Evolutionary conservation across 2,888 invertebrate genomes (phyloP), one percentile per base, ranked within the genome.

Genomic region (Monopis laevigella): DNA sequence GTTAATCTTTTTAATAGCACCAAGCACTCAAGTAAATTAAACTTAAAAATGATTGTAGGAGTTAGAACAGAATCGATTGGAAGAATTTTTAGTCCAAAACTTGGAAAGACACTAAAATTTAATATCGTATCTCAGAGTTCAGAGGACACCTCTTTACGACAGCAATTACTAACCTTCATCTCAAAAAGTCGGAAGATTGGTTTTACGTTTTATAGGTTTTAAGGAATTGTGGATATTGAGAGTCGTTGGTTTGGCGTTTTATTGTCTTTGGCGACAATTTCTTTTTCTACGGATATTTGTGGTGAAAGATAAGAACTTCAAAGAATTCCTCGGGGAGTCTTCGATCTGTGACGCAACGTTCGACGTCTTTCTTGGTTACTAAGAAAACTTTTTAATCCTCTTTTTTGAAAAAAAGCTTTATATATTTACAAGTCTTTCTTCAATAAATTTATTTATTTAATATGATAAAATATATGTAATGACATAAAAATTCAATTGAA

Each of bases 101-200:
- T 72, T 63, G 60, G 50, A 28, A 50, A 56, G 56, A 61, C 58
- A 68, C 62, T 75, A 71, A 77, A 77, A 71, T 73, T 69, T 77
- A 67, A 77, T 69, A 72, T 59, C 61, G 59, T 46, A 56, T 48
- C 59, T 57, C 56, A 54, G 59, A 60, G 60, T 65, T 68, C 57
- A 55, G 60, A 61, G 68, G 68, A 66, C 71, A 62, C 69, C 40
- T 29, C 51, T 77, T 78, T 74, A 78, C 68, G 55, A 62, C 52
- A 45, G 62, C 75, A 71, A 77, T 78, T 73, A 70, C 73, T 65
- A 70, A 62, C 70, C 68, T 67, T 73, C 72, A 68, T 70, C 65
- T 65, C 56, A 54, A 61, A 66, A 71, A 71, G 64, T 59, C 57
- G 61, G 59, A 56, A 64, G 66, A 75, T 73, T 70, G 72, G 64